phyloP scores from a whole-genome alignment of 2,888 invertebrate genomes.

The Pterostichus madidus region DNA sequence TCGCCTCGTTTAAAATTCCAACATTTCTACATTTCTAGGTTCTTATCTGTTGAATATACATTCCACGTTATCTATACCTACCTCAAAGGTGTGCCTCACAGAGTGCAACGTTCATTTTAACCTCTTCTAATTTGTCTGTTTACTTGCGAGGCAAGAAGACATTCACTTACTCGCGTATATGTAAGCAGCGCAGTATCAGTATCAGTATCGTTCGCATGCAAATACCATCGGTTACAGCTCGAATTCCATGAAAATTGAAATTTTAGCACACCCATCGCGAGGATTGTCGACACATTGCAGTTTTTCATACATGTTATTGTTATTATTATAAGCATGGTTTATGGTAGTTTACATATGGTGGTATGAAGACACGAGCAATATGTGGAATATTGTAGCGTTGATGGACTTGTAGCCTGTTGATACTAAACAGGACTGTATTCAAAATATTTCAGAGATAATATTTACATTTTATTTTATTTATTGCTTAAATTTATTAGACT shows the following conservation, averaged over 20 bases:
- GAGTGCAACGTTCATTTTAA: conserved; percentile 21
- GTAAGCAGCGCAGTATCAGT: conserved; percentile 8
- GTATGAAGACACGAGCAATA: not conserved
- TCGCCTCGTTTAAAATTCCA: conserved; percentile 44
- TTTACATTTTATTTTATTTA: not conserved
- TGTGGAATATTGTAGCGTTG: not conserved
- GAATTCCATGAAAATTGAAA: conserved; percentile 46
- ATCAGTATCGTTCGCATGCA: conserved; percentile 47
- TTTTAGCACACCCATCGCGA: conserved; percentile 49
- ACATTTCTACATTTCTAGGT: conserved; percentile 39
- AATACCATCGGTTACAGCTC: conserved; percentile 17
- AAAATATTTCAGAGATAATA: not conserved
- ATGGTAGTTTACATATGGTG: not conserved
- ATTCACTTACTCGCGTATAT: conserved; percentile 53
- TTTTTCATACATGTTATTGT: conserved; percentile 21
- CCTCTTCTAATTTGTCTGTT: conserved; percentile 57
- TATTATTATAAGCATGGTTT: conserved; percentile 41
- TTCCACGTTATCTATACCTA: conserved; percentile 39
- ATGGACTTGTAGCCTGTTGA: not conserved
- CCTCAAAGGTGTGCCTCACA: conserved; percentile 34
- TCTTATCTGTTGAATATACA: conserved; percentile 43
- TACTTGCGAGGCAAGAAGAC: conserved; percentile 14
- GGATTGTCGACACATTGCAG: conserved; percentile 9
- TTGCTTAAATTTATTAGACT: no score
- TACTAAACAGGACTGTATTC: not conserved